Evolutionary conservation across 1,140 invertebrate genomes (phyloP).

Genomic region (Tetramorium alpestre): DNA sequence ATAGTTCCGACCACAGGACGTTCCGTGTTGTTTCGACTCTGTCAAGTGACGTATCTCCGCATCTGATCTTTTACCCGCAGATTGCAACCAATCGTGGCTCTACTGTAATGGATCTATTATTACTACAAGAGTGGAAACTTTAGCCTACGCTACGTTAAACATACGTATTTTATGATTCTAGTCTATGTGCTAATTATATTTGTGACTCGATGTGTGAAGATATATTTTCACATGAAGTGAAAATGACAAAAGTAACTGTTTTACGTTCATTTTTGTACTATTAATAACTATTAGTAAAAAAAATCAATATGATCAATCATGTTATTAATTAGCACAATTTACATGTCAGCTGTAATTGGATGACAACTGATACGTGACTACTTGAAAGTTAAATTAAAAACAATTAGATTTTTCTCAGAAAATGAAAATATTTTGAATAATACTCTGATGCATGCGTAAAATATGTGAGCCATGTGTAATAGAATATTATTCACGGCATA

Average conservation of each 20-base stretch:
- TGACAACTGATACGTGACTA: neutral
- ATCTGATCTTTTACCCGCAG: neutral
- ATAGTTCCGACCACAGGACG: constrained; percentile 17
- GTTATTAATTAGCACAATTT: constrained; percentile 6
- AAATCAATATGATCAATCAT: neutral
- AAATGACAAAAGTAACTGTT: constrained; percentile 9
- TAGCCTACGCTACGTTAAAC: neutral
- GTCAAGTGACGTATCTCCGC: constrained; percentile 23
- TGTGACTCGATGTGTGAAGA: neutral
- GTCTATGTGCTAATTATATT: constrained; percentile 1
- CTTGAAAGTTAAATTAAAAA: neutral
- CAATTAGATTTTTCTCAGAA: constrained; percentile 21
- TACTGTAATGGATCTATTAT: neutral
- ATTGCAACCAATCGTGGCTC: neutral
- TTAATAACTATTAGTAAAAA: neutral
- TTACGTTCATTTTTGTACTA: neutral
- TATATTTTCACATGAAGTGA: constrained; percentile 1
- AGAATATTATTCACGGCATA: neutral
- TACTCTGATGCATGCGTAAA: neutral
- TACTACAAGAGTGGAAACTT: neutral
- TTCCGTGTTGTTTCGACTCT: constrained; percentile 11
- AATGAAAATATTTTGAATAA: neutral
- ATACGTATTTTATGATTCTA: constrained; percentile 10
- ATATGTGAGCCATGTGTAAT: neutral
- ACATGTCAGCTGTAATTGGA: neutral